Evolutionary conservation across 2,888 invertebrate species (phyloP), one percentile per base, ranked within the genome.

Genomic region (Muscina levida): DNA sequence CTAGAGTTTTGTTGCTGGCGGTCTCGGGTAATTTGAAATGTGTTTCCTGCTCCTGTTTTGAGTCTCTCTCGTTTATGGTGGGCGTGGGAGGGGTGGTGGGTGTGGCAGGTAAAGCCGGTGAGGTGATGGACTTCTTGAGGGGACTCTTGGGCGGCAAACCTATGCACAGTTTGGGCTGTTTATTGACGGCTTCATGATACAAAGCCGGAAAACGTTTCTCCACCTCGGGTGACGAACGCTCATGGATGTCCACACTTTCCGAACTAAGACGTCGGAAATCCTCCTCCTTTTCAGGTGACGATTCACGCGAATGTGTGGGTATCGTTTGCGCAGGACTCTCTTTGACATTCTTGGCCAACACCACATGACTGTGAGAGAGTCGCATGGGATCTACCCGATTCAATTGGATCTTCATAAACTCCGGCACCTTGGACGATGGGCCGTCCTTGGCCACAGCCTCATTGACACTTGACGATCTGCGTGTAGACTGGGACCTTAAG

Each of bases 331-430:
- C 11, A 0, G 56, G 5, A 1, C 74, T n/a, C 48, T 85, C 85
- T 13, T 87, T 88, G 2, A 85, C 88, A 84, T 93, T 93, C 79
- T 93, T 94, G 24, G 94, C 93, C 83, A 94, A 90, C 67, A 95
- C 93, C 39, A 95, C 92, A 85, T 94, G 93, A 39, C 92, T 93
- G 48, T 87, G 86, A 11, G 82, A 84, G 0, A 93, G 92, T 1
- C 91, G 91, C 84, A 93, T 92, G 10, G 92, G 91, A 85, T 95
- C 95, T 5, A 95, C 94, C 87, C 93, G 93, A 86, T 95, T 94
- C 57, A 95, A 86, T 87, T 95, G 94, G 74, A 94, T 93, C 85
- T 94, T 93, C 81, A 95, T 90, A 87, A 95, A 94, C 87, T 95
- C 94, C 0, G 95, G 94, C 13, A 94, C 91, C 53, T 90, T 77